Evolutionary conservation across 2,888 invertebrate species (phyloP), one percentile per base, ranked within the genome.

Genomic region (Magallana nippona): DNA sequence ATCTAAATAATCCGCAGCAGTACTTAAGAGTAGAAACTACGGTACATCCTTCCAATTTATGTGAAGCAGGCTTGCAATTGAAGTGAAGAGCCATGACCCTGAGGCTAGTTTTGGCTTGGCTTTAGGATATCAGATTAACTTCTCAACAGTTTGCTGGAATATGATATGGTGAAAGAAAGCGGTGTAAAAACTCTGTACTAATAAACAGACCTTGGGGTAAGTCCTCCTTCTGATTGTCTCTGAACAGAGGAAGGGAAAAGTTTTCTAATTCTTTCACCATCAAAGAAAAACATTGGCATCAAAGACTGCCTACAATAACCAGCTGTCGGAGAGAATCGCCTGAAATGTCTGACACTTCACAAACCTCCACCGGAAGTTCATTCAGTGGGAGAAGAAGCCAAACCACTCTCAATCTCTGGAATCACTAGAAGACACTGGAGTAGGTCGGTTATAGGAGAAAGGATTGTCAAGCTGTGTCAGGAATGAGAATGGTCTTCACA

Each of bases 301-400:
- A 71, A 71, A 71, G 71, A 71, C 71, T 27, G 27, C 27, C 22
- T 27, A 71, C 71, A 27, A 15, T 27, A 71, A 27, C 71, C 71
- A 71, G 71, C 71, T 71, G 71, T 71, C 71, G 13, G 27, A 71
- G 71, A 22, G 22, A 71, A 71, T 71, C 22, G 71, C 71, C 71
- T 71, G 71, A 71, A 71, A 71, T 71, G 71, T 71, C 71, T 71
- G 71, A 71, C 71, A 71, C 71, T 71, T 71, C 71, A 71, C 22
- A 27, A 71, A 71, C 22, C 27, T 71, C 44, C 44, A 8, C 71
- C 71, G 71, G 71, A 71, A 71, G 71, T 71, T 71, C 71, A 71
- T 71, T 22, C 71, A 71, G 71, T 71, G 71, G 71, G 44, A 44
- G 44, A 15, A 27, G 71, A 71, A 71, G 71, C 71, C 71, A 71